Evolutionary conservation across 2,113 vertebrate genomes (phyloP).

Genomic region (Pseudolaguvia tuberculata): DNA sequence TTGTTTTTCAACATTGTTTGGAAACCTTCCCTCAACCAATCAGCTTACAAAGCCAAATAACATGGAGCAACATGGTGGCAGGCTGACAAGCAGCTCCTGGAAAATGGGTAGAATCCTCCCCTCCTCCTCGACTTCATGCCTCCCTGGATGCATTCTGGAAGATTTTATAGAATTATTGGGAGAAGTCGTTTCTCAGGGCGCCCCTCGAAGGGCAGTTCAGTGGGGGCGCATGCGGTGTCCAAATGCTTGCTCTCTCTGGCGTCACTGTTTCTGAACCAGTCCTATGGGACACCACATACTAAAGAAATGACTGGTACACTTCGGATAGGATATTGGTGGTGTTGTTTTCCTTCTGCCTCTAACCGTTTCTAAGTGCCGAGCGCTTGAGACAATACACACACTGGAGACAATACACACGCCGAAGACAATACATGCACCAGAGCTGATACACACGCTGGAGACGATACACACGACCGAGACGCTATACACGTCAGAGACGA

Average conservation of each 20-base stretch:
- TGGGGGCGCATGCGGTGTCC: background rate
- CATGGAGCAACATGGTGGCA: constrained; percentile 16
- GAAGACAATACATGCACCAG: too few species aligned
- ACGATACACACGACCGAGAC: too few species aligned
- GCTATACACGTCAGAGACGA: too few species aligned
- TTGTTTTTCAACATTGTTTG: constrained; percentile 3
- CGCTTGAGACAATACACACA: background rate
- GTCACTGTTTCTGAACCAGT: background rate
- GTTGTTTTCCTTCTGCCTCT: too few species aligned
- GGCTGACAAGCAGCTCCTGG: constrained; percentile 14
- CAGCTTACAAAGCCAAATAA: constrained; percentile 25
- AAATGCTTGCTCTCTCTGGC: background rate
- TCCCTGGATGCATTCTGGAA: background rate
- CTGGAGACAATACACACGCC: background rate
- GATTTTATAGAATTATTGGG: background rate
- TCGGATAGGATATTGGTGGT: background rate
- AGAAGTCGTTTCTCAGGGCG: background rate
- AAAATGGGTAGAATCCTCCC: background rate
- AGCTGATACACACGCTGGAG: too few species aligned
- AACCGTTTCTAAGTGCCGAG: background rate
- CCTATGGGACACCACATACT: background rate
- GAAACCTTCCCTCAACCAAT: background rate
- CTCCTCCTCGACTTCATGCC: background rate
- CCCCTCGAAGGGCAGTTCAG: background rate
- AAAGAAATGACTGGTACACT: background rate